Evolutionary conservation across 2,113 vertebrate genomes (phyloP), one percentile per base, ranked within the genome.

Genomic region (Caretta caretta): DNA sequence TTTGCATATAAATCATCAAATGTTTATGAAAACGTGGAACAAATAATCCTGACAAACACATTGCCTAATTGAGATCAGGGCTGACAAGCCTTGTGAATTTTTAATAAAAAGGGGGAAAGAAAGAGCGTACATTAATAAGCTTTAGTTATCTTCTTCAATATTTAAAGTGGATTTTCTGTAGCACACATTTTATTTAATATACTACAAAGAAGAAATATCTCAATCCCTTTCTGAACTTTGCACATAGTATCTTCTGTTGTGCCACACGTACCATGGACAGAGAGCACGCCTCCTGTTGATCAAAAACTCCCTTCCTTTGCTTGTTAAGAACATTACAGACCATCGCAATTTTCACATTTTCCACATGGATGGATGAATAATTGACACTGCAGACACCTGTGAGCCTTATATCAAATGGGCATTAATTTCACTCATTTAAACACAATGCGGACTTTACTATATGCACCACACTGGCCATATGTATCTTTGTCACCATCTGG

Each of bases 1-100:
- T 91, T 96, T 95, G 92, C 93, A 94, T 96, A 95, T 91, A 97
- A 97, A 97, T 97, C 97, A 98, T 97, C 97, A 97, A 97, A 97
- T 97, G 97, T 97, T 97, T 97, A 97, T 97, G 97, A 97, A 98
- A 97, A 96, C 1, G 84, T 48, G 62, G 85, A 97, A 97, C 97
- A 95, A 97, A 97, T 95, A 98, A 97, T 95, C 92, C 95, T 91
- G 95, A 96, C 93, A 93, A 94, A 96, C 94, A 96, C 96, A 95
- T 92, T 91, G 93, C 90, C 95, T 97, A 96, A 96, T 95, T 98
- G 96, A 98, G 94, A 94, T 59, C 93, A 96, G 93, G 96, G 97
- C 81, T 87, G 95, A 96, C 93, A 96, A 97, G 94, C 93, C 97
- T 98, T 96, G 93, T 98, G 97, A 97, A 98, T 97, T 97, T 98